Conservation (phyloP, 2,888 invertebrate genomes). For the Phalera bucephala region DNA sequence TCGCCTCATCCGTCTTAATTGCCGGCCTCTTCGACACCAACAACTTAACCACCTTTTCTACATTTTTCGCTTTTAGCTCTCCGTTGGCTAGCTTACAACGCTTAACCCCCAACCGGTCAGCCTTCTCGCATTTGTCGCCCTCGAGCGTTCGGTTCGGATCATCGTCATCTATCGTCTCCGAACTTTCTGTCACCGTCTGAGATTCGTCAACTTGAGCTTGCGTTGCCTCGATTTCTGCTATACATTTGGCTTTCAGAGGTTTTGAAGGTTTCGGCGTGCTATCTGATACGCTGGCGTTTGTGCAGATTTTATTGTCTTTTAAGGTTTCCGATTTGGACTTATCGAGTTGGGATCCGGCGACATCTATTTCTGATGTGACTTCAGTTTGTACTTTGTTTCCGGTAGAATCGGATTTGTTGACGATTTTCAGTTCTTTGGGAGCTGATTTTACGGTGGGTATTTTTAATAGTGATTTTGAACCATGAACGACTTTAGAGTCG, state of each 20-base stretch:
- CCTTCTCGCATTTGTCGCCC: constrained; percentile 11
- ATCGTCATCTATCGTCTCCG: constrained; percentile 20
- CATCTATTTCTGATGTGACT: constrained; percentile 25
- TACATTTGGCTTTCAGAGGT: constrained; percentile 11
- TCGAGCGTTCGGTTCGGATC: constrained; percentile 21
- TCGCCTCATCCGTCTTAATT: constrained; percentile 69
- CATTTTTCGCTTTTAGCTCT: constrained; percentile 64
- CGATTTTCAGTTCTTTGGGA: constrained; percentile 41
- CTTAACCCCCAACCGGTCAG: constrained; percentile 33
- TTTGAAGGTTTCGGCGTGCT: constrained; percentile 14
- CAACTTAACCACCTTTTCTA: constrained; percentile 71
- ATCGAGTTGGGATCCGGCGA: constrained; percentile 18
- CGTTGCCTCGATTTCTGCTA: constrained; percentile 21
- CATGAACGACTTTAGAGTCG: constrained; percentile 66
- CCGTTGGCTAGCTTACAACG: constrained; percentile 55
- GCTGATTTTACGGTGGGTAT: constrained; percentile 52
- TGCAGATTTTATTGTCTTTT: constrained; percentile 27
- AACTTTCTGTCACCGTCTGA: constrained; percentile 16
- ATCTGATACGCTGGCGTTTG: constrained; percentile 10
- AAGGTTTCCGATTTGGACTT: constrained; percentile 28
- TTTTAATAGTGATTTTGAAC: constrained; percentile 71
- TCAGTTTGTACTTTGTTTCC: constrained; percentile 30
- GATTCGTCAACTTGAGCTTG: constrained; percentile 24
- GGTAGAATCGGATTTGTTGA: constrained; percentile 30
- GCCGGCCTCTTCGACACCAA: constrained; percentile 70